Percentiles rank a stretch among this genome's conserved stretches.
Conservation (phyloP, 2,113 vertebrate species). For the Candoia aspera region DNA sequence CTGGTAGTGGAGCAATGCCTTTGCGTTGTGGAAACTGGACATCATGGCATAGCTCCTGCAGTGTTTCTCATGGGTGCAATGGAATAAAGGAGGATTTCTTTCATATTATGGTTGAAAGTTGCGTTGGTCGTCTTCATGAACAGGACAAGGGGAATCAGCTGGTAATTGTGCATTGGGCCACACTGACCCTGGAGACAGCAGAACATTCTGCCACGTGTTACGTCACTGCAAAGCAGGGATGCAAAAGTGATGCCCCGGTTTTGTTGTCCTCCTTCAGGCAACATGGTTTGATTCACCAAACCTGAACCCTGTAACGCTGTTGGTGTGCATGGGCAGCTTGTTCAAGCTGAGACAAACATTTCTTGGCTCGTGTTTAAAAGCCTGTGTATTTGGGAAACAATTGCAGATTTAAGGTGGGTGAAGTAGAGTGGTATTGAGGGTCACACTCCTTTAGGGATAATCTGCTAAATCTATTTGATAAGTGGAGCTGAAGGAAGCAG, state of each 20-base stretch:
- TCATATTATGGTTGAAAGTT: no score
- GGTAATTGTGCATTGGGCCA: no score
- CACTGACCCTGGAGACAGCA: no score
- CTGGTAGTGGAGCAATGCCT: no score
- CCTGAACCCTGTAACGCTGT: neutral
- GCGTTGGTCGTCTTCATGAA: no score
- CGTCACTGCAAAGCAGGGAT: no score
- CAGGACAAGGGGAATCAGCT: no score
- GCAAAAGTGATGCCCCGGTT: neutral
- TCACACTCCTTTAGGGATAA: neutral
- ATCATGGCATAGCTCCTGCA: no score
- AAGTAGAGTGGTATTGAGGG: neutral
- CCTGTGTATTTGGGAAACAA: neutral
- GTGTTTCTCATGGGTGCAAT: no score
- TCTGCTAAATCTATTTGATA: neutral
- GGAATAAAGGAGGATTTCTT: no score
- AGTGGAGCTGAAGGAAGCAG: neutral
- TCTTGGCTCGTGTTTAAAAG: neutral
- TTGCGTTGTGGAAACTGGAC: no score
- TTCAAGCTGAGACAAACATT: neutral
- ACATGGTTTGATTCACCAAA: neutral
- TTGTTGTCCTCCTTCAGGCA: neutral
- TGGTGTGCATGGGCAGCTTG: neutral
- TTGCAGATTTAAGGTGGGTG: neutral
- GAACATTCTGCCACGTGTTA: no score